Evolutionary conservation across 2,797 vertebrate species (phyloP), one percentile per base, ranked within the genome.

Genomic region (Distichodus sexfasciatus): DNA sequence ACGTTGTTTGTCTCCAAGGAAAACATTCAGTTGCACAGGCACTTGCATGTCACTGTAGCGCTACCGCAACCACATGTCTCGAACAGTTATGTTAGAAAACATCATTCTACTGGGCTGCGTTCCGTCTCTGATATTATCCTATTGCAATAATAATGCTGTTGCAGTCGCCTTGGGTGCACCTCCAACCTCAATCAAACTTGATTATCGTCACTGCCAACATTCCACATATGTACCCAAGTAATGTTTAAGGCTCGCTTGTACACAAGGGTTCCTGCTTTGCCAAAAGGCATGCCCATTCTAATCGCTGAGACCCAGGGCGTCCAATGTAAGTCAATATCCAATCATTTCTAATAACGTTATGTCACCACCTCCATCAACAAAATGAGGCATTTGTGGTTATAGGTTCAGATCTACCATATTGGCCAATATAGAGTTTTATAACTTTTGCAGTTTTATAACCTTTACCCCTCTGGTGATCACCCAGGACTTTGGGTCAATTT

Each of bases 141-240:
- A 15, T 35, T 62, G 43, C 31, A 46, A 47, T 66, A 58, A 69
- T 62, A 26, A 69, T 53, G 50, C 12, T 14, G 3, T 48, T 36
- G 53, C 17, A 17, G 6, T 58, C 63, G 64, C 66, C 51, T 23
- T 7, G 61, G 59, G 67, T 65, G 57, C 58, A 36, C 58, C 51
- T 12, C 3, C 51, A 46, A n/a, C 28, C 66, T 47, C 51, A 65
- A 40, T 77, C 38, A 38, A 24, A 63, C 31, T 65, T 53, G 51
- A 69, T 54, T 60, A 71, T 31, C 33, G 17, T 66, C 36, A 57
- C 55, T 69, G 62, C 59, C 59, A 72, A 66, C 66, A 75, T 69
- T 78, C 44, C 73, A 63, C 17, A 33, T 36, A 23, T 33, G 64
- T 66, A 62, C 35, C 54, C 54, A 71, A 55, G 47, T 28, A 47